phyloP scores from a whole-genome alignment of 2,888 invertebrate genomes.

The Heteromurus nitidus region DNA sequence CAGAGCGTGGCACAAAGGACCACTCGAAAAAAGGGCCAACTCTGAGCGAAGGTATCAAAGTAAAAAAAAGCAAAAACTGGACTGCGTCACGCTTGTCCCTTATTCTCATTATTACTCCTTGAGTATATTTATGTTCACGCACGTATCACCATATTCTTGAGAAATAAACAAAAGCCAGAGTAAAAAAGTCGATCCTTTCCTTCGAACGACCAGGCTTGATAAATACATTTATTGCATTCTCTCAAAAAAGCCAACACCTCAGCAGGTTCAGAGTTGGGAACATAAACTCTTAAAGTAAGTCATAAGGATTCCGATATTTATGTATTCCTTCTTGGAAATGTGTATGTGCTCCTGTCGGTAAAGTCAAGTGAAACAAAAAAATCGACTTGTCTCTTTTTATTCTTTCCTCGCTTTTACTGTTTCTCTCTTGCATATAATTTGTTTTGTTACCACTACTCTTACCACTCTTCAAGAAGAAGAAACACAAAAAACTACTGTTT shows the following conservation, averaged over 20 bases:
- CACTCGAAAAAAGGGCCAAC: conserved; percentile 22
- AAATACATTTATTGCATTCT: conserved; percentile 52
- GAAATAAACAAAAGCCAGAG: background rate
- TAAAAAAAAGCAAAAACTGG: conserved; percentile 30
- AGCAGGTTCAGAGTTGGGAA: no score
- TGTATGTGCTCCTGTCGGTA: conserved; percentile 45
- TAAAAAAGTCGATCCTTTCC: no score
- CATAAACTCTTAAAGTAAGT: conserved; percentile 33
- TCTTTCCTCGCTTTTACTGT: conserved; percentile 41
- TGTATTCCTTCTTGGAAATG: conserved; percentile 56
- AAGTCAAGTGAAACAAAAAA: conserved; percentile 48
- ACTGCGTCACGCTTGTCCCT: conserved; percentile 44
- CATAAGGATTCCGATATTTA: conserved; percentile 52
- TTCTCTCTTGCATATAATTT: conserved; percentile 38
- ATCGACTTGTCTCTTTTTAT: conserved; percentile 30
- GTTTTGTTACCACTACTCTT: conserved; percentile 22
- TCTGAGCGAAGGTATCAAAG: background rate
- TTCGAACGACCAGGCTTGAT: conserved; percentile 16
- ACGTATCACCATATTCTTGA: conserved; percentile 21
- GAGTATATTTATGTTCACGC: background rate
- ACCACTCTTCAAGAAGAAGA: background rate
- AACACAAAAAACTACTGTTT: conserved; percentile 30
- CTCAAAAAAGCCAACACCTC: conserved; percentile 30
- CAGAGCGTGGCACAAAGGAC: conserved; percentile 48
- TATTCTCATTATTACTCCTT: no score